Conservation (phyloP, 1,140 invertebrate species). For the Drosophila albomicans region DNA sequence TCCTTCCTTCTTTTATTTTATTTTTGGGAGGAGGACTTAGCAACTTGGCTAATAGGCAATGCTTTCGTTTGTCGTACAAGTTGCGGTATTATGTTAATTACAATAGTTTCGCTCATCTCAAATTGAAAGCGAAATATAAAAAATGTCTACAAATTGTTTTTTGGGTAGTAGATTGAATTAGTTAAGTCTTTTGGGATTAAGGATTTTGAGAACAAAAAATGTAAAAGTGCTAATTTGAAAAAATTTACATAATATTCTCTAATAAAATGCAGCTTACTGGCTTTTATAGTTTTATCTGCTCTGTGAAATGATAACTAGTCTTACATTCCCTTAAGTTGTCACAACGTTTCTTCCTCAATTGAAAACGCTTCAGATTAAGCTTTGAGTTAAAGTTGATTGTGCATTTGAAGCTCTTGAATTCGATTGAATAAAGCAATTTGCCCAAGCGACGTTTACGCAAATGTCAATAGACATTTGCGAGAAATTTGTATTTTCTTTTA, state of each 20-base stretch:
- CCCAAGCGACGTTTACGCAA: background rate
- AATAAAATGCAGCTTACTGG: background rate
- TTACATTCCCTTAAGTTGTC: background rate
- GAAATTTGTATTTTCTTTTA: background rate
- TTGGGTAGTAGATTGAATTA: background rate
- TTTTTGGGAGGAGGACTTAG: background rate
- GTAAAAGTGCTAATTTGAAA: too few species aligned
- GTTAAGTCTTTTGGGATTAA: background rate
- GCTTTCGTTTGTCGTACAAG: constrained; percentile 27
- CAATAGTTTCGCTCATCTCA: background rate
- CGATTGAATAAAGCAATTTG: background rate
- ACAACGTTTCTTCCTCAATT: too few species aligned
- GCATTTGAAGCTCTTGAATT: background rate
- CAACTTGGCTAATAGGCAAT: constrained; percentile 14
- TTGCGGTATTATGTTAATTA: constrained; percentile 23
- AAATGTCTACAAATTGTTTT: constrained; percentile 6
- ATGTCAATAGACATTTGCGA: background rate
- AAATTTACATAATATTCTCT: background rate
- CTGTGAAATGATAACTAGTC: background rate
- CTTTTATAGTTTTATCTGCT: background rate
- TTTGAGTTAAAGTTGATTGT: background rate
- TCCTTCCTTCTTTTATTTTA: background rate
- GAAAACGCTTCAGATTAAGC: too few species aligned
- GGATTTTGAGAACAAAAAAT: background rate
- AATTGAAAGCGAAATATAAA: constrained; percentile 18